Evolutionary conservation across 2,113 vertebrate genomes (phyloP), one percentile per base, ranked within the genome.

Genomic region (Leiothrix lutea): DNA sequence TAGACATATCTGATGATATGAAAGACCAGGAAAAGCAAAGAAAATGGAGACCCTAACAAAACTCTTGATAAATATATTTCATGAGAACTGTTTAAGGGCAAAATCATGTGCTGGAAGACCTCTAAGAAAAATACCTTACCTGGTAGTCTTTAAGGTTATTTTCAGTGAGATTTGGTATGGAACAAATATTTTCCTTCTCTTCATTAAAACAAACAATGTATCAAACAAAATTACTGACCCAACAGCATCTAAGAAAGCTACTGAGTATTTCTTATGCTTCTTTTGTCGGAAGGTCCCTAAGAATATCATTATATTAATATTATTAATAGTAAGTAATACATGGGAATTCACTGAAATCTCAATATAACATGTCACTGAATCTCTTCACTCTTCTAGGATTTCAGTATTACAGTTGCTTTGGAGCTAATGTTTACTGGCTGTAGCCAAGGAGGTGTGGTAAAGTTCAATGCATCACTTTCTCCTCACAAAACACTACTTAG

Each of bases 321-420:
- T 14, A 33, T 3, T 44, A 72, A 3, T 29, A 65, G 6, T 36
- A 88, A 47, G 23, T 26, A 51, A 33, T 33, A 31, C 40, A 20
- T 72, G 33, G 3, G 5, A 40, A 54, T 67, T 54, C n/a, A 47
- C 5, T n/a, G 23, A 69, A 48, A 61, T 66, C 8, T 80, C 22
- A 8, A 1, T 61, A 25, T 23, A 51, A 3, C 0, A 0, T 80
- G 28, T 66, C 56, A 25, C 15, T 57, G 20, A 35, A 61, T n/a
- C 11, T 93, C 24, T 25, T 69, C 14, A 54, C 8, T 78, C 16
- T 73, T 84, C 19, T 38, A 20, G 14, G 36, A 48, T 78, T 74
- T 87, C 26, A 28, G 9, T n/a, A 47, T 80, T 54, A 75, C 14
- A 79, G 2, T 74, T 65, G 16, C 17, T 88, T 82, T 33, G 40